Percentiles rank a stretch among this genome's conserved stretches.
Conservation (phyloP, 2,888 invertebrate genomes). For the Rhingia rostrata region DNA sequence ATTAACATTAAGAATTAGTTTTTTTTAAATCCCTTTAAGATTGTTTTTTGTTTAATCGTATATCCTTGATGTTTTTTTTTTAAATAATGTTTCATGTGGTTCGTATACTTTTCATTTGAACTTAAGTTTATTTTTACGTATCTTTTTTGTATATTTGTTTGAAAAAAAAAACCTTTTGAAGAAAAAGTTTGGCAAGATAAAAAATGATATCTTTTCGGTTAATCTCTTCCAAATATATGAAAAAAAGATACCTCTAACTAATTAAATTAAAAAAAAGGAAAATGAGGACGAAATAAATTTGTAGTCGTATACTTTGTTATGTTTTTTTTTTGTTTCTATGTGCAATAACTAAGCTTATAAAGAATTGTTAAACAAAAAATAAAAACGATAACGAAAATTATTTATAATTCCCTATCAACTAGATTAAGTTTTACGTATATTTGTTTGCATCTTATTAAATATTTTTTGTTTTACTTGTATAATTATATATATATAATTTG, state of each 20-base stretch:
- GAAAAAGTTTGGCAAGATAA: conserved; percentile 73
- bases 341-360: conserved; percentile 62
- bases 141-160: conserved; percentile 70
- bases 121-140: conserved; percentile 81
- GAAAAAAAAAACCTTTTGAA: conserved; percentile 41
- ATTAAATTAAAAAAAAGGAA: conserved; percentile 54
- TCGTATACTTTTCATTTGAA: conserved; percentile 84
- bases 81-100: conserved; percentile 76
- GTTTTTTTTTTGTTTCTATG: conserved; percentile 55
- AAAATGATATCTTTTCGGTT: conserved; percentile 53
- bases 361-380: conserved; percentile 47
- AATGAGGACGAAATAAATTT: conserved; percentile 73
- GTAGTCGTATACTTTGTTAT: conserved; percentile 70
- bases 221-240: conserved; percentile 51
- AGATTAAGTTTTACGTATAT: conserved; percentile 73
- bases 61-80: conserved; percentile 78
- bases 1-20: conserved; percentile 70
- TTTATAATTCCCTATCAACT: conserved; percentile 63
- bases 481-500: conserved; percentile 73
- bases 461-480: conserved; percentile 69
- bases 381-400: conserved; percentile 58
- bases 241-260: conserved; percentile 58
- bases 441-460: conserved; percentile 71
- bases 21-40: conserved; percentile 77
- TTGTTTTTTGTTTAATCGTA: conserved; percentile 78